Evolutionary conservation across 1,140 invertebrate species (phyloP), one percentile per base, ranked within the genome.

Genomic region (Aethina tumida): DNA sequence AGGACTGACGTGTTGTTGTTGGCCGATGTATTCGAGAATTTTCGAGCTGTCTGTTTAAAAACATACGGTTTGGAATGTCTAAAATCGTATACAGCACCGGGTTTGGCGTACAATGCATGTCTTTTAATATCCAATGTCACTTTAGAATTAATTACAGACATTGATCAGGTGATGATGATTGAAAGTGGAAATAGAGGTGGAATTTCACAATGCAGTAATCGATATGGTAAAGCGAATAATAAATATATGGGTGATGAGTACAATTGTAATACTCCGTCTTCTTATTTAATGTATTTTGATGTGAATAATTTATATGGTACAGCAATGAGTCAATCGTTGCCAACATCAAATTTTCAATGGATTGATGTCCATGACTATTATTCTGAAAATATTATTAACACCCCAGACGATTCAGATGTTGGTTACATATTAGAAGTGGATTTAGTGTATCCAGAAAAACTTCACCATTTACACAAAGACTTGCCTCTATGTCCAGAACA

Each of bases 381-480:
- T 62, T 47, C 21, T 44, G 28, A 35, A 50, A n/a, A n/a, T 39
- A 34, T 49, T 24, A 25, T 4, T 8, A 4, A 49, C 3, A 45
- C 63, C 18, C 17, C 50, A 9, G 47, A 65, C 43, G 53, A 66
- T 58, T 49, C 55, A 39, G 13, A 50, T 17, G 45, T 41, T 26
- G 70, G 72, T 4, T 75, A 66, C 43, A 67, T 75, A 34, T 49
- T 76, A 18, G 71, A 77, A 56, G 63, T 48, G 15, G 57, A 62
- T 41, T 45, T 63, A 35, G 43, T 55, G 37, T 59, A 60, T 51
- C 53, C 57, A 27, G 46, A 48, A 32, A 3, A 62, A 12, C 24
- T 74, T 7, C 73, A 74, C 55, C 58, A 74, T 50, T 5, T 10
- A 2, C 68, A 74, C 53, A 63, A 58, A 40, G 62, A 69, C 44